Evolutionary conservation across 1,140 invertebrate species (phyloP), one percentile per base, ranked within the genome.

Genomic region (Tetramorium alpestre): DNA sequence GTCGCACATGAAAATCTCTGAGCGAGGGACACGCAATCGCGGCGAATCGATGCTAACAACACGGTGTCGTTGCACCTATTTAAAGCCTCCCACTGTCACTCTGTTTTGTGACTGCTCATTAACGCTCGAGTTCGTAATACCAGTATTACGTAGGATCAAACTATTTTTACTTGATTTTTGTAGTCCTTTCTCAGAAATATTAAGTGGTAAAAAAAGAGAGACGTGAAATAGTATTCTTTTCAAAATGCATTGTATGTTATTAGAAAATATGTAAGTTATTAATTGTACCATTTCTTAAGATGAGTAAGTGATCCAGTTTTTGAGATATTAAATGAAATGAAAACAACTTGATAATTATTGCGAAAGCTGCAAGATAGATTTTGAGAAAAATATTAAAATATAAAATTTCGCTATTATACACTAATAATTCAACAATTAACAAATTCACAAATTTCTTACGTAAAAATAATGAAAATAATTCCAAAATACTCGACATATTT

Each of bases 11-110:
- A 41, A 86, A 58, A 64, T 41, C 58, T 51, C 4, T 33, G 64
- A 47, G 72, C 54, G 58, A 44, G 13, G 28, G 22, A 65, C 38
- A 44, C 22, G 56, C 56, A 22, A 28, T 62, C 8, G 38, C 16
- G 10, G 16, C 7, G 33, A 69, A 84, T 84, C 80, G 80, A 49
- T 38, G 54, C n/a, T 60, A 78, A 49, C 25, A 25, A 8, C 56
- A 28, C 10, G 16, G 41, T 47, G 54, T 84, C 69, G 41, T 84
- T 49, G 54, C 54, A 49, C n/a, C 69, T 49, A 28, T 84, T 72
- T 47, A n/a, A 41, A 33, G 22, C 18, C 13, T 44, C 64, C 16
- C 78, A 16, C 6, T 22, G 44, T 8, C 41, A 25, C 38, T 28
- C 3, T 6, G 13, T 65, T 54, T 78, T 51, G 38, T 51, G 44